Percentiles rank a stretch among this genome's conserved stretches.
Conservation (phyloP, 2,888 invertebrate species). For the Caenorhabditis zanzibari region DNA sequence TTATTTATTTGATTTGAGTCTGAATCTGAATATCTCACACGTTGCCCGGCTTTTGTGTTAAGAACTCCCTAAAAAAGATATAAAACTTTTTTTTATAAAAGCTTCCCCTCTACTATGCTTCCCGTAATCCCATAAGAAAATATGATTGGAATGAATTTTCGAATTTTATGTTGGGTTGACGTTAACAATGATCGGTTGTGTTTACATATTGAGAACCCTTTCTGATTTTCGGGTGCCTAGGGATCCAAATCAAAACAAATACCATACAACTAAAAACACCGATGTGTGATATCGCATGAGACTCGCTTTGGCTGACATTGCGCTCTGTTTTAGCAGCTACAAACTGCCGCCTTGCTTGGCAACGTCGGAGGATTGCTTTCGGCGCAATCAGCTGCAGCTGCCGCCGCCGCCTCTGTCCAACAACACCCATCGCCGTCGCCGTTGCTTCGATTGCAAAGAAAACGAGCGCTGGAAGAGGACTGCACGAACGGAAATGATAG, state of each 20-base stretch:
- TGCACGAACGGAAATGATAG: slow-evolving; percentile 48
- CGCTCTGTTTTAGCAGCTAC: slow-evolving; percentile 79
- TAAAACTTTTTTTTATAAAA: not conserved
- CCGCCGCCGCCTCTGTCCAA: slow-evolving; percentile 44
- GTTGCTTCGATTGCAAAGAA: slow-evolving; percentile 55
- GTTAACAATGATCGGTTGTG: slow-evolving; percentile 47
- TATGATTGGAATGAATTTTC: slow-evolving; percentile 1
- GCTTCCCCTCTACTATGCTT: slow-evolving; percentile 59
- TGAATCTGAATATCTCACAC: slow-evolving; percentile 48
- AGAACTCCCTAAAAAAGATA: too few species aligned
- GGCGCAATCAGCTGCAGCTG: slow-evolving; percentile 60
- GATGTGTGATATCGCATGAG: slow-evolving; percentile 60
- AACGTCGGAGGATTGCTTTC: slow-evolving; percentile 63
- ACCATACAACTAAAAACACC: slow-evolving; percentile 26
- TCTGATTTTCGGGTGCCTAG: not conserved
- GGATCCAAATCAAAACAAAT: slow-evolving; percentile 24
- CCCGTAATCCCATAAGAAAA: slow-evolving; percentile 1
- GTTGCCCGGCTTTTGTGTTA: slow-evolving; percentile 56
- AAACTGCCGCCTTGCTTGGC: slow-evolving; percentile 74
- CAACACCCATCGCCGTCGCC: slow-evolving; percentile 58
- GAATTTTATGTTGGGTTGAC: slow-evolving; percentile 40
- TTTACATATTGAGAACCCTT: slow-evolving; percentile 13
- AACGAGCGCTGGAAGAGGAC: slow-evolving; percentile 65
- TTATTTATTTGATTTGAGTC: slow-evolving; percentile 63
- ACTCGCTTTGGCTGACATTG: slow-evolving; percentile 76